Evolutionary conservation across 2,797 vertebrate species (phyloP).

Genomic region (Dromococcyx pavoninus): DNA sequence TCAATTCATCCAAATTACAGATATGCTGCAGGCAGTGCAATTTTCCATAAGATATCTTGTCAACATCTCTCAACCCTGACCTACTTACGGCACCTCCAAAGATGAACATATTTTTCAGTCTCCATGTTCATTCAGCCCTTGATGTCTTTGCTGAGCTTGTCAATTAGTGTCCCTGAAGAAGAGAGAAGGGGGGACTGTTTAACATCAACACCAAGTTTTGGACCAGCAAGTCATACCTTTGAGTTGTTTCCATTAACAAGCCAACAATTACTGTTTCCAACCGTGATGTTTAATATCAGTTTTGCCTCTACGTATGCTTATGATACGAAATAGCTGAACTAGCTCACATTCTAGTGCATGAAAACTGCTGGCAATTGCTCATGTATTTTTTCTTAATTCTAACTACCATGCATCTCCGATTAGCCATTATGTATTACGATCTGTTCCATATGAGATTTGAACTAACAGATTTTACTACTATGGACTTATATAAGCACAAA

Average conservation of each 20-base stretch:
- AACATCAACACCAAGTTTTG: not conserved
- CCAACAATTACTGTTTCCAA: not conserved
- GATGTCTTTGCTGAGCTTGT: not conserved
- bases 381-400: slow-evolving; percentile 30
- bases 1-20: slow-evolving; percentile 36
- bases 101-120: not conserved
- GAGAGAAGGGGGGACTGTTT: not conserved
- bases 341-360: not conserved
- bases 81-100: slow-evolving; percentile 17
- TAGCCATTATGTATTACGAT: slow-evolving; percentile 36
- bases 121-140: not conserved
- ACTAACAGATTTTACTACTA: slow-evolving; percentile 15
- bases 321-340: not conserved
- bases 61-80: not conserved
- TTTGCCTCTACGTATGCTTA: not conserved
- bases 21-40: not conserved
- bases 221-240: not conserved
- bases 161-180: not conserved
- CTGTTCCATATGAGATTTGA: slow-evolving; percentile 35
- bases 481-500: not conserved
- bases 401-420: not conserved
- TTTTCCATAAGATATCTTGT: slow-evolving; percentile 30
- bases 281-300: not conserved
- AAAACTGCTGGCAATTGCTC: slow-evolving; percentile 39
- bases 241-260: not conserved